These are phyloP conservation scores for Rhyzopertha dominica DNA, from an alignment of 1,140 invertebrate genomes.

Conservation along the genomic window DNA sequence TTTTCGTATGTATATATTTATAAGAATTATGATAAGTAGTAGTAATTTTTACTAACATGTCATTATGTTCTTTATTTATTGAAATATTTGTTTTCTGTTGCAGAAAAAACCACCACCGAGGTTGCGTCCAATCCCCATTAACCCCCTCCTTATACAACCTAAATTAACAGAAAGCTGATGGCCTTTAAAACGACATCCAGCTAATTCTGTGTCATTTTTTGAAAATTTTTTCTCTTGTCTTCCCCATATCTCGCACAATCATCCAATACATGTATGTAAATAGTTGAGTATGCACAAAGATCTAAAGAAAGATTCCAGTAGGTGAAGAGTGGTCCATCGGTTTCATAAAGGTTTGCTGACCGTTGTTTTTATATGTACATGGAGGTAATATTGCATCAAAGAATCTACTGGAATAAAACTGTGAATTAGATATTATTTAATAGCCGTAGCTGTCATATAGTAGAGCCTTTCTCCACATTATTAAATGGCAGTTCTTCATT, in stretches of 20 bases:
- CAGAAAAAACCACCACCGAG: constrained; percentile 73
- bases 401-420: constrained; percentile 23
- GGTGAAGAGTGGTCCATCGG: constrained; percentile 21
- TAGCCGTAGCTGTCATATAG: constrained; percentile 21
- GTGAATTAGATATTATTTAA: constrained; percentile 20
- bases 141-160: constrained; percentile 64
- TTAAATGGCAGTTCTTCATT: constrained; percentile 31
- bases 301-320: constrained; percentile 22
- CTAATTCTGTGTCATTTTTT: not conserved
- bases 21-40: not conserved
- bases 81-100: constrained; percentile 38
- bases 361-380: constrained; percentile 21
- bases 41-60: not conserved
- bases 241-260: constrained; percentile 6
- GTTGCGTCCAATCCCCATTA: constrained; percentile 65
- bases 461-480: constrained; percentile 11
- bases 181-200: constrained; percentile 12
- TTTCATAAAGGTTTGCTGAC: constrained; percentile 15
- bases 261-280: constrained; percentile 12
- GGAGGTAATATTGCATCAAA: constrained; percentile 16
- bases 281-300: constrained; percentile 19
- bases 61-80: constrained; percentile 5
- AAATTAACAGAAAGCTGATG: constrained; percentile 54
- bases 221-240: constrained; percentile 6
- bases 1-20: not conserved